Base-by-base conservation (phyloP, 2,888 invertebrate species). In the Morinoia aosen region DNA sequence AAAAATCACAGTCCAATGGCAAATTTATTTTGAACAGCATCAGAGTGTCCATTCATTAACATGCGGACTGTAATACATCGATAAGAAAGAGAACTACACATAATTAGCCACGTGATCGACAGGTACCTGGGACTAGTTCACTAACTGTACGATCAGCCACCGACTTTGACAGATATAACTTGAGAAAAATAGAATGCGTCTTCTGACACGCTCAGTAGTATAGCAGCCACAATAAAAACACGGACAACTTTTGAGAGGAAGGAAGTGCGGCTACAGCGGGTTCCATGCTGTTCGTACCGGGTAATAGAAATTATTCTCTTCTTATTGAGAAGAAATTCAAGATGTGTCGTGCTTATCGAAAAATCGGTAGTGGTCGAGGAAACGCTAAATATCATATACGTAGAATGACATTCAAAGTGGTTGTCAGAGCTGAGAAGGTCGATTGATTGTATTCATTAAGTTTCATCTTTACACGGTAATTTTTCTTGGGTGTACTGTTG, bases 91-190 rank as follows among this genome's bases (percentile, higher is more conserved):
- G 25, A 76, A 76, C 76, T 76, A 76, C 76, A 33, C 76, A 33
- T 76, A 25, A 76, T 48, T 48, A 48, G 48, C 76, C 76, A 76
- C 25, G 2, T 76, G 8, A 76, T 19, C 76, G 33, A 76, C 76
- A 76, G 76, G 76, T 76, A 76, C 76, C 33, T 3, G 76, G 33
- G 76, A 76, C 76, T 76, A 76, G 25, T 76, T 76, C 76, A 76
- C 76, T 76, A 76, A 76, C 76, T 33, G 76, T 33, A 76, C 76
- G 76, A 76, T 76, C 76, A 76, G 76, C 76, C 76, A 76, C 76
- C 33, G 33, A 76, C 76, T 10, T 10, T 76, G 76, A 76, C 76
- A 76, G 76, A 76, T 25, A 33, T 76, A 2, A 76, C 33, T 76
- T 76, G 76, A 76, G 76, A 76, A 76, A 76, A 76, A 76, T 76